Conservation (phyloP, 2,113 vertebrate species). For the Alligator sinensis region DNA sequence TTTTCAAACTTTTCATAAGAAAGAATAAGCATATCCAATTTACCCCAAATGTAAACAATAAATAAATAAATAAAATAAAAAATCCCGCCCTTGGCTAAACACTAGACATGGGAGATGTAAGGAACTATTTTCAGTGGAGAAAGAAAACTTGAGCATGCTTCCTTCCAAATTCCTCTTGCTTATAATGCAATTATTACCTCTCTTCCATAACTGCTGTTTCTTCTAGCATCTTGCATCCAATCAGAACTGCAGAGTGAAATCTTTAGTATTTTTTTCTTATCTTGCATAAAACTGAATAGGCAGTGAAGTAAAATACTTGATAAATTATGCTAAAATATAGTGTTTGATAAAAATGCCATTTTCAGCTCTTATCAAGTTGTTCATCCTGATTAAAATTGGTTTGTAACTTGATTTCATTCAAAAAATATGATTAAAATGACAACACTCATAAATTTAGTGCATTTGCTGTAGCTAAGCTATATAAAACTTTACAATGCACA, state of each 20-base stretch:
- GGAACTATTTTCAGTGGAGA: background rate
- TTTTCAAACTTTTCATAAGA: background rate
- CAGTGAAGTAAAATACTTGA: background rate
- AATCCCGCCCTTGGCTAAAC: background rate
- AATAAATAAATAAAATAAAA: background rate
- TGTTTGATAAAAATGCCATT: background rate
- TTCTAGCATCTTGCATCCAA: background rate
- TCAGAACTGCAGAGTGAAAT: background rate
- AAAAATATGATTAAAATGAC: background rate
- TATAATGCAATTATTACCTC: background rate
- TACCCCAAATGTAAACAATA: background rate
- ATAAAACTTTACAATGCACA: too few relatives aligned
- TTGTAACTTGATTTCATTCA: too few relatives aligned
- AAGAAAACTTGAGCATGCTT: background rate
- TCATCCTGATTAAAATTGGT: too few relatives aligned
- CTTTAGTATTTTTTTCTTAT: background rate
- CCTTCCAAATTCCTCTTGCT: background rate
- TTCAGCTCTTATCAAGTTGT: background rate
- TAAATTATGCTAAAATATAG: background rate
- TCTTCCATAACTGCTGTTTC: background rate
- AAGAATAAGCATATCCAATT: background rate
- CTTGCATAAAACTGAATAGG: background rate
- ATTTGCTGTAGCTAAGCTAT: too few relatives aligned
- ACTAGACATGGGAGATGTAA: background rate
- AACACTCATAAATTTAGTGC: too few relatives aligned